A percentile compares a stretch with the other conserved stretches of the same genome.
phyloP scores from a whole-genome alignment of 2,113 vertebrate genomes.

The Notothenia coriiceps region DNA sequence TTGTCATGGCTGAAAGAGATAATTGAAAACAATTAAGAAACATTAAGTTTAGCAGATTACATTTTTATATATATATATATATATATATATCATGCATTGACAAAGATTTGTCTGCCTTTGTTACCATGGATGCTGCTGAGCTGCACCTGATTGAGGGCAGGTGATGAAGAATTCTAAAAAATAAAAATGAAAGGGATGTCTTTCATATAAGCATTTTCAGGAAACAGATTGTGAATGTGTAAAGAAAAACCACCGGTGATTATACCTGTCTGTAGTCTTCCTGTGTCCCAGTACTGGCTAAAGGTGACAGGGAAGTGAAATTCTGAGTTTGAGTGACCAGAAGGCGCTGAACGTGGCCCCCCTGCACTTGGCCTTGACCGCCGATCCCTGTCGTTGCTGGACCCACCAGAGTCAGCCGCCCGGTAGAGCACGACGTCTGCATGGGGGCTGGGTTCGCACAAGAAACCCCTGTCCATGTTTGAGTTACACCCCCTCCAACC shows the following conservation, averaged over 20 bases:
- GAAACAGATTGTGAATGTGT: neutral
- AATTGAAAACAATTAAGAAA: constrained; percentile 14
- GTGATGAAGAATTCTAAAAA: constrained; percentile 77
- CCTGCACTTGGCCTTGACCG: constrained; percentile 84
- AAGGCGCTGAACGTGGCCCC: constrained; percentile 88
- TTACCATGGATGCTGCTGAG: constrained; percentile 87
- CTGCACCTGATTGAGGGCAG: constrained; percentile 85
- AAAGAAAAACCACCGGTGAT: rapidly evolving
- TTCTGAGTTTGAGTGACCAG: constrained; percentile 90
- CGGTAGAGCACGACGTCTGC: constrained; percentile 83
- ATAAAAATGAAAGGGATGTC: constrained; percentile 2
- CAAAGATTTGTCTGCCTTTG: constrained; percentile 20
- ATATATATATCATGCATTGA: neutral
- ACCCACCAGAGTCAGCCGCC: constrained; percentile 88
- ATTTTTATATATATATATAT: neutral
- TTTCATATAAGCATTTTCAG: neutral
- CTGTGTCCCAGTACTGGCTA: constrained; percentile 58
- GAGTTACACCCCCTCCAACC: constrained; percentile 76
- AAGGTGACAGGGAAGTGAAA: constrained; percentile 75
- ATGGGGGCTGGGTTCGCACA: constrained; percentile 71
- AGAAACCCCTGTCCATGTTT: constrained; percentile 70
- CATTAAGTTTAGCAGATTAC: neutral
- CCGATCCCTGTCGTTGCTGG: constrained; percentile 85
- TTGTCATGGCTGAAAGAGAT: constrained; percentile 68
- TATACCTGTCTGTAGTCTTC: constrained; percentile 77